Conservation (phyloP, 2,797 vertebrate genomes). For the Anguilla obscura region DNA sequence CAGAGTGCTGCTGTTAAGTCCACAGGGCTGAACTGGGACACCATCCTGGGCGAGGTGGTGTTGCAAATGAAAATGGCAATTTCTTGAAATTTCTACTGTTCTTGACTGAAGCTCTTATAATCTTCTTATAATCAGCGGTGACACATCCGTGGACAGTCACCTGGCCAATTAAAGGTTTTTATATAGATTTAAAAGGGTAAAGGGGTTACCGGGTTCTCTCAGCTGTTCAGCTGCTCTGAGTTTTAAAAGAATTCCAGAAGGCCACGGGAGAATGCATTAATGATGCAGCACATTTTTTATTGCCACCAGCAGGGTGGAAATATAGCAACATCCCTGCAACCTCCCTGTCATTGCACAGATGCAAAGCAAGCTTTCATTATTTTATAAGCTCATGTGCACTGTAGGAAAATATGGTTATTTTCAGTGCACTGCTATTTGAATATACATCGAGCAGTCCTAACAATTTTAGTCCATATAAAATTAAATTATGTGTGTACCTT, state of each 20-base stretch:
- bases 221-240: background rate
- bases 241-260: background rate
- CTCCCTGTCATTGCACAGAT: background rate
- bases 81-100: background rate
- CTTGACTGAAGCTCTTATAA: background rate
- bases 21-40: conserved; percentile 23
- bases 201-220: background rate
- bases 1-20: conserved; percentile 34
- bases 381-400: background rate
- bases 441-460: background rate
- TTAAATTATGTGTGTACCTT: background rate
- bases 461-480: background rate
- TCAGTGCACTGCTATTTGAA: background rate
- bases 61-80: conserved; percentile 6
- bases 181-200: background rate
- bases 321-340: background rate
- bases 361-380: background rate
- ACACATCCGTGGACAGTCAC: background rate
- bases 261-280: background rate
- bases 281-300: background rate
- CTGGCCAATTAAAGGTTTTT: background rate
- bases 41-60: conserved; percentile 25
- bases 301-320: background rate
- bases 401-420: background rate
- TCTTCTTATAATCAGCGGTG: background rate